Percentiles rank a stretch among this genome's conserved stretches.
Evolutionary conservation across 2,113 vertebrate genomes (phyloP).

Genomic region (Urocitellus parryii): DNA sequence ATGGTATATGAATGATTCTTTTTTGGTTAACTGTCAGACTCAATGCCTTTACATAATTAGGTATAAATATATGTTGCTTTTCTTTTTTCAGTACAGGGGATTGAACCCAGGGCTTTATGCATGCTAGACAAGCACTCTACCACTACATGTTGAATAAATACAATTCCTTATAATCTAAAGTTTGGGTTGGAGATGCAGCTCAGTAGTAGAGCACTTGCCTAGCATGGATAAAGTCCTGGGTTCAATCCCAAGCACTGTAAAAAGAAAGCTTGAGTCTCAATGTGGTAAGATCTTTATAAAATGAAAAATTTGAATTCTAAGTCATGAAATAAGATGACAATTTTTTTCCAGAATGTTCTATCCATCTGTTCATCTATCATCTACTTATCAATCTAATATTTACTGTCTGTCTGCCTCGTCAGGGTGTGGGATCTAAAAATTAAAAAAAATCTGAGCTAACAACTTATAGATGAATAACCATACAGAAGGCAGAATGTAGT

Average conservation of each 20-base stretch:
- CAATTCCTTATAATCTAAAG: constrained; percentile 34
- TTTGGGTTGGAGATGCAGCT: background rate
- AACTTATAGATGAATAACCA: constrained; percentile 41
- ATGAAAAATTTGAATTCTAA: constrained; percentile 51
- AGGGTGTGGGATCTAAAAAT: constrained; percentile 35
- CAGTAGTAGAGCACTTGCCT: background rate
- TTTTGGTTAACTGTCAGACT: background rate
- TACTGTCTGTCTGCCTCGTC: constrained; percentile 2
- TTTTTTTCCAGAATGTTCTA: constrained; percentile 45
- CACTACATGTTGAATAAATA: constrained; percentile 26
- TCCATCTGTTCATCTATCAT: constrained; percentile 27
- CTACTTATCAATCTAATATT: constrained; percentile 44
- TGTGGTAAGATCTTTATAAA: constrained; percentile 57
- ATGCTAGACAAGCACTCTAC: no score
- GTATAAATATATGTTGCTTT: constrained; percentile 20
- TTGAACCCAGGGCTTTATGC: no score
- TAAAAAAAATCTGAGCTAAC: constrained; percentile 40
- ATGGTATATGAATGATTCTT: background rate
- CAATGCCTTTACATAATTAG: constrained; percentile 33
- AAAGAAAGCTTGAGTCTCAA: background rate
- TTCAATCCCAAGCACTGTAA: background rate
- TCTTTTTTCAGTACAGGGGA: no score
- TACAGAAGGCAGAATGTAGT: constrained; percentile 19
- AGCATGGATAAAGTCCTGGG: background rate
- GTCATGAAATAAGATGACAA: constrained; percentile 54